These are phyloP conservation scores for Hirtodrosophila confusa DNA, from an alignment of 2,888 invertebrate genomes.

Conservation along the genomic window DNA sequence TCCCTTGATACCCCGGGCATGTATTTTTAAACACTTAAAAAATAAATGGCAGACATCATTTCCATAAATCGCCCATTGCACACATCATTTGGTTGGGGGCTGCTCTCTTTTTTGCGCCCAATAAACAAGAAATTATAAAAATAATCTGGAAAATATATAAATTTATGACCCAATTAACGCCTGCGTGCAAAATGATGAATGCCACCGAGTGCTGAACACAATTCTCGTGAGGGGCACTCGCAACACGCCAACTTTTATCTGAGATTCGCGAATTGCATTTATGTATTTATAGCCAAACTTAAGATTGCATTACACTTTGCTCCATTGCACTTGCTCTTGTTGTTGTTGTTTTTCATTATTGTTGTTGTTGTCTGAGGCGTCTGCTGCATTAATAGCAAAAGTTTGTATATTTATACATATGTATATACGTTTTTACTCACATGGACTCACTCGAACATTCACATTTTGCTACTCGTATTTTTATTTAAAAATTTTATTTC, in stretches of 20 bases:
- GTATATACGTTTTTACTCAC: constrained; percentile 9
- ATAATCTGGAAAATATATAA: constrained; percentile 67
- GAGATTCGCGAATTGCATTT: constrained; percentile 64
- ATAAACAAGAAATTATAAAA: constrained; percentile 52
- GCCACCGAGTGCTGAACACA: constrained; percentile 51
- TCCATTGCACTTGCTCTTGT: constrained; percentile 43
- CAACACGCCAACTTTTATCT: constrained; percentile 64
- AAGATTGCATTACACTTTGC: constrained; percentile 71
- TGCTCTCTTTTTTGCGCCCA: constrained; percentile 2
- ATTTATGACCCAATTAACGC: constrained; percentile 78
- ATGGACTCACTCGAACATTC: constrained; percentile 26
- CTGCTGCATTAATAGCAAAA: constrained; percentile 33
- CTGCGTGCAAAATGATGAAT: constrained; percentile 53
- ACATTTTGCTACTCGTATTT: background rate
- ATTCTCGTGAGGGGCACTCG: constrained; percentile 25
- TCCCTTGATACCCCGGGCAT: constrained; percentile 21
- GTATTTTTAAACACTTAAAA: constrained; percentile 37
- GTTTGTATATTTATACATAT: constrained; percentile 5
- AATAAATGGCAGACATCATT: constrained; percentile 13
- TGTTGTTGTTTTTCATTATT: constrained; percentile 1
- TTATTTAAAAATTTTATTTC: background rate
- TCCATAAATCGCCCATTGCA: constrained; percentile 21
- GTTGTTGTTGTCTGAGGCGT: constrained; percentile 17
- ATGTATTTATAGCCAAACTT: constrained; percentile 65
- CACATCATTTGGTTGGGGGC: too few relatives aligned